These are phyloP conservation scores for Ahaetulla prasina DNA, from an alignment of 2,113 vertebrate genomes.

Conservation along the genomic window DNA sequence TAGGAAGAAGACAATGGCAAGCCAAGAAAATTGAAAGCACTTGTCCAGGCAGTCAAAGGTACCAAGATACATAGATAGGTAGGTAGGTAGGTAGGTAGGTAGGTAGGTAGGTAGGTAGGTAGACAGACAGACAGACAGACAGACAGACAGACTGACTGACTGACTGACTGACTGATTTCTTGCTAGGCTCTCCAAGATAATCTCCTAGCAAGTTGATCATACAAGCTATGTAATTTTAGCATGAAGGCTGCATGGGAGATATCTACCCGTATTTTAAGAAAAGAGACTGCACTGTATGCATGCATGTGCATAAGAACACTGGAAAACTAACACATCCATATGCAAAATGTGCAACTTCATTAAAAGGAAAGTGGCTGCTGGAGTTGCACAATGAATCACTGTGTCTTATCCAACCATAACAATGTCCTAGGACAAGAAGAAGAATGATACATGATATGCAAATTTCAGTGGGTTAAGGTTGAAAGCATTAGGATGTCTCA, in stretches of 20 bases:
- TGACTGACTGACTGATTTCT: background rate
- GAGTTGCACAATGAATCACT: background rate
- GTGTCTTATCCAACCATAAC: background rate
- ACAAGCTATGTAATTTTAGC: background rate
- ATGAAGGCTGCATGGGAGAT: background rate
- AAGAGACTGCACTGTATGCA: background rate
- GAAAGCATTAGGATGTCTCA: background rate
- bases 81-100: rapidly evolving
- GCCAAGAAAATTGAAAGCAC: background rate
- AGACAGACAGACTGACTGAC: no score
- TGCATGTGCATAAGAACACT: background rate
- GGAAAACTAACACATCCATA: background rate
- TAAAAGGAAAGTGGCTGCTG: background rate
- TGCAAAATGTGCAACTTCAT: background rate
- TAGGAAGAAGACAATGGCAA: background rate
- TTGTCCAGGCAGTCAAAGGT: background rate
- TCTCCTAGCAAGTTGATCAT: background rate
- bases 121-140: no score
- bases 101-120: no score
- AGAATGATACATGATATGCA: background rate
- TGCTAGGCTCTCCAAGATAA: background rate
- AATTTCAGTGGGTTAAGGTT: background rate
- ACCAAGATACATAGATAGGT: no score
- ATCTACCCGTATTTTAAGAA: background rate
- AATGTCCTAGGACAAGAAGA: background rate